These are phyloP conservation scores for Dendronephthya gigantea DNA, from an alignment of 64 coral and sea anemone genomes.

Conservation along the genomic window DNA sequence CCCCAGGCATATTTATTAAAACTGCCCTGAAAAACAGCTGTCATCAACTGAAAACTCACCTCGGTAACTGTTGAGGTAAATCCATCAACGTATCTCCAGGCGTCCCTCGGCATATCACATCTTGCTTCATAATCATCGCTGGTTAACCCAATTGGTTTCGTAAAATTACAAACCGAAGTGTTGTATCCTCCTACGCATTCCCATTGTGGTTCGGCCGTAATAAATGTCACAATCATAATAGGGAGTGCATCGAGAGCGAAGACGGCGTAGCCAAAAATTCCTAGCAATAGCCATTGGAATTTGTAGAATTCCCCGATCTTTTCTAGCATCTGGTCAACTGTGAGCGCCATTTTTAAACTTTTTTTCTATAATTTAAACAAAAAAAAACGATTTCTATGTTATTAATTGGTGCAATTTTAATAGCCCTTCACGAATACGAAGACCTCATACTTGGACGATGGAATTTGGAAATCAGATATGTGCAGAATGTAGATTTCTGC, in stretches of 20 bases:
- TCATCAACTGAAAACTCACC: background rate
- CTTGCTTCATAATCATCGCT: background rate
- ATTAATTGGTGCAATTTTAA: no score
- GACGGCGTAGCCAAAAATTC: background rate
- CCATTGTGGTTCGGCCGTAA: background rate
- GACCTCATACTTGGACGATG: no score
- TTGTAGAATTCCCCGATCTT: background rate
- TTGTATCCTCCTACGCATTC: background rate
- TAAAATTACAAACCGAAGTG: background rate
- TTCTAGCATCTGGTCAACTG: background rate
- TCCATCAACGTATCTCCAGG: background rate
- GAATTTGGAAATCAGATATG: no score
- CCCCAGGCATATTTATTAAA: no score
- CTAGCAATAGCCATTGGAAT: background rate
- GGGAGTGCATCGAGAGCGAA: background rate
- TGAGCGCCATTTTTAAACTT: background rate
- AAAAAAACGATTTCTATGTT: no score
- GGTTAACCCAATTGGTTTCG: background rate
- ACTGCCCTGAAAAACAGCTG: no score
- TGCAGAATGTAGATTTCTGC: no score
- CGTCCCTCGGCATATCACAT: background rate
- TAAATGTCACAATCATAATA: background rate
- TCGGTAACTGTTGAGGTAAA: background rate
- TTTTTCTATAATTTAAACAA: no score
- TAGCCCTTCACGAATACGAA: no score